Conservation (phyloP, 2,113 vertebrate species). For the Rhadina sibilatrix region DNA sequence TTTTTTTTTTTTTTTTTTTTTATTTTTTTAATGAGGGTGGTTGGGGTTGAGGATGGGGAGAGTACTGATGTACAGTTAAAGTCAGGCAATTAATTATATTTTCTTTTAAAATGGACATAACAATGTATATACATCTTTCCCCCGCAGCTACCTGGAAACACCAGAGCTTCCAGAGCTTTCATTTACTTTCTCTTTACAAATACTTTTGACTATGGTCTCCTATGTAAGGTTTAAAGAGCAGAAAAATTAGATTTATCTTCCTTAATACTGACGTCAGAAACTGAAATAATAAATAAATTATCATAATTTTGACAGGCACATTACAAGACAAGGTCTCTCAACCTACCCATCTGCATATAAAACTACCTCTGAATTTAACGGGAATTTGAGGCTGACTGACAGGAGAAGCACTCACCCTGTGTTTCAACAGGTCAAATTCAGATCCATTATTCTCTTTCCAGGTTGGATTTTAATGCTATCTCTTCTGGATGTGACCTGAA, state of each 20-base stretch:
- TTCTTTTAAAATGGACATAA: background rate
- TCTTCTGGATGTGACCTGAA: background rate
- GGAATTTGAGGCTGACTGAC: background rate
- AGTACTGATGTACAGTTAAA: background rate
- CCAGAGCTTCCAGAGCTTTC: background rate
- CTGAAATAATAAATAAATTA: background rate
- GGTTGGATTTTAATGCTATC: background rate
- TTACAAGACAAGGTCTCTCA: background rate
- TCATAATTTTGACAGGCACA: background rate
- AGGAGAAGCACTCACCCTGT: fast-evolving
- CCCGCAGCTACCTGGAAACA: background rate
- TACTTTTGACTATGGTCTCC: background rate
- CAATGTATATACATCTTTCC: background rate
- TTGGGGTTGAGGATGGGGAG: too few relatives aligned
- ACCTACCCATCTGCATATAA: background rate
- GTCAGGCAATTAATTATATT: background rate
- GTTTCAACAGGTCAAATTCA: background rate
- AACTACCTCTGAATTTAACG: background rate
- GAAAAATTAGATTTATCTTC: background rate
- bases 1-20: too few relatives aligned
- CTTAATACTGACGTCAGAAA: background rate
- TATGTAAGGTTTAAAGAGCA: background rate
- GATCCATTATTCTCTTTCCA: background rate
- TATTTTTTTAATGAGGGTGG: too few relatives aligned
- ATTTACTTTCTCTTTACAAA: background rate